phyloP scores from a whole-genome alignment of 2,888 invertebrate species.

The Cyclophora punctaria region DNA sequence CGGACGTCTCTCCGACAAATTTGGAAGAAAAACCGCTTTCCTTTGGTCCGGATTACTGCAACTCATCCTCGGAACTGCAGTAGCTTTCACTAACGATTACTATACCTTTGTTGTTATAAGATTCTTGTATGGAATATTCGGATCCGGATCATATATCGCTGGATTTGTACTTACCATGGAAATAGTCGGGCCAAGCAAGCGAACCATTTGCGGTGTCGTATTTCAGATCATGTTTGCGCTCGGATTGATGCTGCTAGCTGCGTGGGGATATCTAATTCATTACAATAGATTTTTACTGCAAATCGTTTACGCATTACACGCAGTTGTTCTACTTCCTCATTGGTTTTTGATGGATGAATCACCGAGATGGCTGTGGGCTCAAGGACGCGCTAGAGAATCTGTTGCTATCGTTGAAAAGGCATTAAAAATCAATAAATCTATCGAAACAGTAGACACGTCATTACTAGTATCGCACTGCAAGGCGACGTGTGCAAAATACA shows the following conservation, averaged over 20 bases:
- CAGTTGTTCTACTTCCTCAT: constrained; percentile 81
- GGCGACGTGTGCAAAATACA: constrained; percentile 63
- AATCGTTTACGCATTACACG: constrained; percentile 85
- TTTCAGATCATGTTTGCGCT: constrained; percentile 87
- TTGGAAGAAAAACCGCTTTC: constrained; percentile 86
- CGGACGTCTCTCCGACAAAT: constrained; percentile 86
- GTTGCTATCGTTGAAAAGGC: constrained; percentile 84
- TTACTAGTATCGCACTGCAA: constrained; percentile 78
- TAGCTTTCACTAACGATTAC: constrained; percentile 85
- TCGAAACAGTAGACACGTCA: constrained; percentile 77
- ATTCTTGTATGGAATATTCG: constrained; percentile 86
- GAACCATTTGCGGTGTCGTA: constrained; percentile 86
- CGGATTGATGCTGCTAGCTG: constrained; percentile 87
- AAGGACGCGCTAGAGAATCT: constrained; percentile 83
- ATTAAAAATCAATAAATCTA: constrained; percentile 79
- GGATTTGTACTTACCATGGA: constrained; percentile 87
- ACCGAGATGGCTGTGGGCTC: constrained; percentile 91
- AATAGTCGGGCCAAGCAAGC: constrained; percentile 84
- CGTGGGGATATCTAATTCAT: constrained; percentile 86
- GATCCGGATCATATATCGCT: constrained; percentile 83
- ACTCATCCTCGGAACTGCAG: constrained; percentile 80
- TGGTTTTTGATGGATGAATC: constrained; percentile 93
- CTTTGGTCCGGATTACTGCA: constrained; percentile 85
- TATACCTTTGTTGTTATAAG: constrained; percentile 80
- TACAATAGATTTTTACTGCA: constrained; percentile 82